phyloP scores from a whole-genome alignment of 2,797 vertebrate species.

The Hypotaenidia philippensis region DNA sequence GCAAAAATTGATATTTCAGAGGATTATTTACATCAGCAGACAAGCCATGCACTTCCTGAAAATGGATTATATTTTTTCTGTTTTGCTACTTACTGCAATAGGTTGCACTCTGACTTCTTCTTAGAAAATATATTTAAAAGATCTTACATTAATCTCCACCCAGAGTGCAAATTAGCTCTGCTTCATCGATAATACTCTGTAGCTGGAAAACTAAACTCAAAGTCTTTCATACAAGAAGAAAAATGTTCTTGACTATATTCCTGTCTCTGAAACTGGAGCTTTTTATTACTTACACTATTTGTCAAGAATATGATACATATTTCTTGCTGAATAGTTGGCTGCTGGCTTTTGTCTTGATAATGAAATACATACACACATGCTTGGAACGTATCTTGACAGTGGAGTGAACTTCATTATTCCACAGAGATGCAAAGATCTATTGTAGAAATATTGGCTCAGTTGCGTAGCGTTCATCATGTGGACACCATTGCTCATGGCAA shows the following conservation, averaged over 20 bases:
- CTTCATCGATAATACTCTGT: not conserved
- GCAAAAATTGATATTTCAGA: not conserved
- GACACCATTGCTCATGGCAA: slow-evolving; percentile 8
- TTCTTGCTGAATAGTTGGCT: not conserved
- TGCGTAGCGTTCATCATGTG: not conserved
- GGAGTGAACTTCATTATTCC: slow-evolving; percentile 30
- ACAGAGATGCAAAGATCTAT: not conserved
- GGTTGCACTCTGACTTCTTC: slow-evolving; percentile 66
- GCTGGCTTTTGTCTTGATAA: slow-evolving; percentile 41
- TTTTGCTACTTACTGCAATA: slow-evolving; percentile 51
- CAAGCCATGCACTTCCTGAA: slow-evolving; percentile 18
- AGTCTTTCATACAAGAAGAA: not conserved
- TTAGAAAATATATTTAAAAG: slow-evolving; percentile 70
- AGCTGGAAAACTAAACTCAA: not conserved
- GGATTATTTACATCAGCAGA: not conserved
- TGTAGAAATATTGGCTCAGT: not conserved
- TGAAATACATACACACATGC: not conserved
- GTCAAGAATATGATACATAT: not conserved
- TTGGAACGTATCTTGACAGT: not conserved
- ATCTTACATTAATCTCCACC: slow-evolving; percentile 59
- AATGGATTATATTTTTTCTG: slow-evolving; percentile 40
- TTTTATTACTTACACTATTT: slow-evolving; percentile 14
- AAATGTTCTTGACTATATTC: not conserved
- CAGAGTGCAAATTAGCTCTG: slow-evolving; percentile 39
- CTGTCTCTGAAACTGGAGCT: not conserved